A percentile compares a stretch with the other conserved stretches of the same genome.
Evolutionary conservation across 2,888 invertebrate species (phyloP).

Genomic region (Chromoteleia sp.): DNA sequence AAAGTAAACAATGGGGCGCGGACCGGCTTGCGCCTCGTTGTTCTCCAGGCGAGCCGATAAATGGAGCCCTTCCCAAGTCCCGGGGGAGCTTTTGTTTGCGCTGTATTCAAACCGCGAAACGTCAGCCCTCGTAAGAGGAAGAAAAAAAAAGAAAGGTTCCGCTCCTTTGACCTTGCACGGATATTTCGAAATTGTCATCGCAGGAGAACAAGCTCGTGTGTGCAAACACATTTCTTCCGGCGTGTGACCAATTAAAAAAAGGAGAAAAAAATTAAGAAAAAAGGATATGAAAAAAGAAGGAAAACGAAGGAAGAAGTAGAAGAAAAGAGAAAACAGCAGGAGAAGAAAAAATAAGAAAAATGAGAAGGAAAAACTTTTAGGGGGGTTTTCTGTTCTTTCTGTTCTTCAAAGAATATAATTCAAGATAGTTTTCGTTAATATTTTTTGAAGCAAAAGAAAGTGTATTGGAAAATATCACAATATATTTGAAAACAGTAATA

Average conservation of each 20-base stretch:
- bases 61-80: slow-evolving; percentile 28
- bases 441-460: too few species aligned
- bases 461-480: too few species aligned
- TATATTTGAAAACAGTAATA: too few species aligned
- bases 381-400: too few species aligned
- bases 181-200: slow-evolving; percentile 43
- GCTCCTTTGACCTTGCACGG: slow-evolving; percentile 21
- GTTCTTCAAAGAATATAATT: too few species aligned
- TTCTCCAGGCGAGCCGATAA: slow-evolving; percentile 39
- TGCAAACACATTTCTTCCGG: slow-evolving; percentile 28
- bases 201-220: slow-evolving; percentile 8
- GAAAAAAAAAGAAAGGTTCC: slow-evolving; percentile 32
- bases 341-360: too few species aligned
- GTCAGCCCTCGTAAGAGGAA: slow-evolving; percentile 18
- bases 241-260: slow-evolving; percentile 12
- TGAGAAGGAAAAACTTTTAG: too few species aligned
- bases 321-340: too few species aligned
- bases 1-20: slow-evolving; percentile 59
- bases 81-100: slow-evolving; percentile 30
- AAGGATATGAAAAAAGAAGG: too few species aligned
- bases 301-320: too few species aligned
- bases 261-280: not conserved
- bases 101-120: slow-evolving; percentile 36
- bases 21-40: slow-evolving; percentile 45
- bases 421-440: too few species aligned